phyloP scores from a whole-genome alignment of 2,888 invertebrate species.

The Oligia fasciuncula region DNA sequence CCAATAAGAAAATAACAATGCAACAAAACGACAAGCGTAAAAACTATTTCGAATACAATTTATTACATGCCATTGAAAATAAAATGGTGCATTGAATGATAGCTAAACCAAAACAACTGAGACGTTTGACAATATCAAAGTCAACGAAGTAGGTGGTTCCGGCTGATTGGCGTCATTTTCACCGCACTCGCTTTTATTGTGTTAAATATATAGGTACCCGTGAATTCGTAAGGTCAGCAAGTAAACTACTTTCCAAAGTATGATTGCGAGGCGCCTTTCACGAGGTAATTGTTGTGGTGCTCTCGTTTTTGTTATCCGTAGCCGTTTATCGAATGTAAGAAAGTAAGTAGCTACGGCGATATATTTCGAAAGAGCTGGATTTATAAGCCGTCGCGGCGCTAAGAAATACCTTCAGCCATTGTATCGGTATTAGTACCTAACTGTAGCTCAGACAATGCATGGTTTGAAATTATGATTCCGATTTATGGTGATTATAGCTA shows the following conservation, averaged over 20 bases:
- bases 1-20: constrained; percentile 2
- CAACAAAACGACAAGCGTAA: constrained; percentile 4
- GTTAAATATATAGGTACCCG: constrained; percentile 49
- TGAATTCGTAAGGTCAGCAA: constrained; percentile 81
- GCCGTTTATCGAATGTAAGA: constrained; percentile 70
- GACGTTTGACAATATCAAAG: constrained; percentile 32
- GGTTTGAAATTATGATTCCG: constrained; percentile 8
- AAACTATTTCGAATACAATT: too few relatives aligned
- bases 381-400: constrained; percentile 38
- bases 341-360: constrained; percentile 54
- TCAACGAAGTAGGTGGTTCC: constrained; percentile 55
- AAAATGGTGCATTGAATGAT: constrained; percentile 37
- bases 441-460: constrained; percentile 32
- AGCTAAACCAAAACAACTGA: constrained; percentile 42
- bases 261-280: constrained; percentile 82
- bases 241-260: constrained; percentile 84
- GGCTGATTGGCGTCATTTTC: constrained; percentile 70
- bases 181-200: constrained; percentile 65
- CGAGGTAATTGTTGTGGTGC: constrained; percentile 81
- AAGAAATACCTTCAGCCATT: constrained; percentile 40
- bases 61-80: too few relatives aligned
- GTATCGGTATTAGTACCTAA: constrained; percentile 22
- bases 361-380: constrained; percentile 49
- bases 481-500: constrained; percentile 38
- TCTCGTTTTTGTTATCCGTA: constrained; percentile 82